Evolutionary conservation across 92 coral and sea anemone genomes (phyloP), one percentile per base, ranked within the genome.

Genomic region (Anthopleura xanthogrammica): DNA sequence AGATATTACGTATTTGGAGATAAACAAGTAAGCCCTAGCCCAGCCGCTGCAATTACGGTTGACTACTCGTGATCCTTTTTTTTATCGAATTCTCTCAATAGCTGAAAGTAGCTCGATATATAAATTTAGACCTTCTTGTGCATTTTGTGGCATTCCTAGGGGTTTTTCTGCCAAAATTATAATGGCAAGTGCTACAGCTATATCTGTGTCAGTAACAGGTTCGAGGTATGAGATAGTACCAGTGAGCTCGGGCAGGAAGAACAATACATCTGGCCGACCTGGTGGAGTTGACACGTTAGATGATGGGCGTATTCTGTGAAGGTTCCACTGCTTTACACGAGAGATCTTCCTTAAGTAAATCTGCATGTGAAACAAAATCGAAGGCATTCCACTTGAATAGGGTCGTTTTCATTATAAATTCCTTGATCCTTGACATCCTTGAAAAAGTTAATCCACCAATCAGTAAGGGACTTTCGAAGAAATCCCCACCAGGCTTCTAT

Each of bases 361-460:
- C 50, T 41, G 50, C 75, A n/a, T 86, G 71, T 79, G 71, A 81
- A 89, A 54, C 85, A 83, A 79, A 83, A 86, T 72, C 48, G 79
- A 40, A 86, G 80, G 73, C 93, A 86, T n/a, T 83, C 74, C 23
- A 75, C 81, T 60, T 90, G 86, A 11, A 82, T 40, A 22, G 78
- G 64, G 66, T 82, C 70, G 24, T 79, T 82, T 17, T 54, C 11
- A 54, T 54, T 62, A 52, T 70, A 82, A 22, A 46, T 1, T 16
- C 79, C 85, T 12, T 16, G 39, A 82, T 82, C 83, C 19, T 62
- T 20, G 60, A 80, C 41, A 52, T 72, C 85, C 46, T 85, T 89
- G 72, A 89, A 85, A 52, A 70, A 89, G 48, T 86, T 85, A 41
- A 85, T 89, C 92, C 89, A 89, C 89, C 89, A 89, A 73, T 72